phyloP scores from a whole-genome alignment of 2,888 invertebrate species.

The Brachyopa scutellaris region DNA sequence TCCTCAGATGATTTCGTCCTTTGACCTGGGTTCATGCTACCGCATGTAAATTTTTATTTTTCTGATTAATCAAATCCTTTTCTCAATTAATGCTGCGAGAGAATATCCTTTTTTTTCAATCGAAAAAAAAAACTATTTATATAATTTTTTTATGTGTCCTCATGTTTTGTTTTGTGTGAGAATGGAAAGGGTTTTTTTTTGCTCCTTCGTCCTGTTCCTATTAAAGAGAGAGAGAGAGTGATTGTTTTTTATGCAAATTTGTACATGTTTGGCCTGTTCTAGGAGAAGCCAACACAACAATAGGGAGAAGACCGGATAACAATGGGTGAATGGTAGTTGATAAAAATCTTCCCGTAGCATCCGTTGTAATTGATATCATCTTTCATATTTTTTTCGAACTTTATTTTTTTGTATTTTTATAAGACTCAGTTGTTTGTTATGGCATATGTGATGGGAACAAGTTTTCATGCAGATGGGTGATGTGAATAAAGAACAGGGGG shows the following conservation, averaged over 20 bases:
- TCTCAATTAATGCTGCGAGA: slow-evolving; percentile 65
- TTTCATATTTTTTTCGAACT: slow-evolving; percentile 59
- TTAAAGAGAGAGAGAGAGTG: slow-evolving; percentile 58
- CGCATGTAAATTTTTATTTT: slow-evolving; percentile 69
- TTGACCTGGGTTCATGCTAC: slow-evolving; percentile 57
- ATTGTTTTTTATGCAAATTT: slow-evolving; percentile 71
- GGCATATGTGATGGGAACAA: slow-evolving; percentile 63
- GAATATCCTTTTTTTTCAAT: slow-evolving; percentile 24
- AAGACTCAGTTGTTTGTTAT: slow-evolving; percentile 48
- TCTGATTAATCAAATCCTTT: slow-evolving; percentile 72
- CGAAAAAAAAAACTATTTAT: slow-evolving; percentile 59
- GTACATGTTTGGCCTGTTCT: slow-evolving; percentile 56
- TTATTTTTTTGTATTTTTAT: neutral
- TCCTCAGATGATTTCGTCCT: slow-evolving; percentile 37
- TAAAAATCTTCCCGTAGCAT: slow-evolving; percentile 67
- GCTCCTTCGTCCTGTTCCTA: slow-evolving; percentile 5
- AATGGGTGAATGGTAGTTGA: slow-evolving; percentile 61
- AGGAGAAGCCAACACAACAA: slow-evolving; percentile 50
- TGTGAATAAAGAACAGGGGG: neutral
- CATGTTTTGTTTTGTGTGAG: slow-evolving; percentile 44
- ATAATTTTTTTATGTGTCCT: slow-evolving; percentile 62
- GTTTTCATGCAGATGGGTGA: slow-evolving; percentile 14
- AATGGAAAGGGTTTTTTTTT: slow-evolving; percentile 52
- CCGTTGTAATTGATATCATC: slow-evolving; percentile 72
- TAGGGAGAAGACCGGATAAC: slow-evolving; percentile 41